phyloP scores from a whole-genome alignment of 2,113 vertebrate species.

The Corythornis vintsioides region DNA sequence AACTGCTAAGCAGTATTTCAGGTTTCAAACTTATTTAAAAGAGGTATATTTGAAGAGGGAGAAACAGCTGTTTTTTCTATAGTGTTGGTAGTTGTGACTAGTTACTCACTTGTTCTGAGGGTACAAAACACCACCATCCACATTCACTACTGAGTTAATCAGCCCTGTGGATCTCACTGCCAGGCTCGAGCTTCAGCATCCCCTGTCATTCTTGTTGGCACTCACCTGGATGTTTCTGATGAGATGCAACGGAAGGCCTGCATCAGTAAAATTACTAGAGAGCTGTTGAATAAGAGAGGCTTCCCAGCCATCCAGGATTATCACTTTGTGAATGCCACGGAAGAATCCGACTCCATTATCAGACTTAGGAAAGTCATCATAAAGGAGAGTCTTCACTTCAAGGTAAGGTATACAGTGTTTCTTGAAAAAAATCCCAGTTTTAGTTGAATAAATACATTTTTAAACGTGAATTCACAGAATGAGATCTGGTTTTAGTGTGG shows the following conservation, averaged over 20 bases:
- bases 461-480: neutral
- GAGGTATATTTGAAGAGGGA: neutral
- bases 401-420: conserved; percentile 73
- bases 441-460: neutral
- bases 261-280: conserved; percentile 83
- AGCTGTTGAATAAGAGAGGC: conserved; percentile 85
- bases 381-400: conserved; percentile 87
- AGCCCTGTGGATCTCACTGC: neutral
- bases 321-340: conserved; percentile 86
- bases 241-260: conserved; percentile 85
- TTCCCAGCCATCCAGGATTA: conserved; percentile 88
- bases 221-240: conserved; percentile 87
- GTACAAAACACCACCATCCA: neutral
- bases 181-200: conserved; percentile 90
- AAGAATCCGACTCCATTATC: conserved; percentile 87
- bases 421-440: neutral
- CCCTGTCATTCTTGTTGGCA: conserved; percentile 94
- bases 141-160: neutral
- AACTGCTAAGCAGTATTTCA: neutral
- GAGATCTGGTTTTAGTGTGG: neutral
- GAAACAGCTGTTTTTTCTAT: neutral
- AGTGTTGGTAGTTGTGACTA: neutral
- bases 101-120: neutral
- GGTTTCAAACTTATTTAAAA: neutral
- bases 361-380: conserved; percentile 88